Percentiles rank a stretch among this genome's conserved stretches.
Conservation (phyloP, 2,113 vertebrate genomes). For the Geococcyx californianus region DNA sequence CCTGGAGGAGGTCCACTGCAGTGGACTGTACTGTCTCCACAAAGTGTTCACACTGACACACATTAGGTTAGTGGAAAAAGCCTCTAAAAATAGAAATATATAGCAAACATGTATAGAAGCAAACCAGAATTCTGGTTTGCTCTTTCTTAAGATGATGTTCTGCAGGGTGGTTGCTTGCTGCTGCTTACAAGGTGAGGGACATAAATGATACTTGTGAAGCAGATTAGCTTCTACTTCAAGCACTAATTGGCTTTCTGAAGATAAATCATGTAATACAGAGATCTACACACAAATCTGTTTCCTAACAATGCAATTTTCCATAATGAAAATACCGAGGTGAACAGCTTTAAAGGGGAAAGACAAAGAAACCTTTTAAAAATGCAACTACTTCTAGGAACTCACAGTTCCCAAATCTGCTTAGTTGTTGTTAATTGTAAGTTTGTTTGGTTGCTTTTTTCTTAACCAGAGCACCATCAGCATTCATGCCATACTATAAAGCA, state of each 20-base stretch:
- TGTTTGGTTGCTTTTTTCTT: not conserved
- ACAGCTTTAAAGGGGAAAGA: not conserved
- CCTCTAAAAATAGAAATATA: not conserved
- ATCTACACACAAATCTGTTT: not conserved
- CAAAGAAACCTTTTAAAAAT: not conserved
- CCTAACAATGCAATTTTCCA: not conserved
- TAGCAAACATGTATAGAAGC: not conserved
- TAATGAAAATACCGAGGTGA: not conserved
- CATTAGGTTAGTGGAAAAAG: not conserved
- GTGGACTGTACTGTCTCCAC: not conserved
- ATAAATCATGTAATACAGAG: not conserved
- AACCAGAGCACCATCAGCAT: conserved; percentile 26
- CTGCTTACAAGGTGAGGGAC: not conserved
- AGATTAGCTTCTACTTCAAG: not conserved
- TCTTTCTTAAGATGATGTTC: not conserved
- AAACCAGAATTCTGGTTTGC: not conserved
- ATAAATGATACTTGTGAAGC: not conserved
- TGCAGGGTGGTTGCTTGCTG: not conserved
- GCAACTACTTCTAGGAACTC: not conserved
- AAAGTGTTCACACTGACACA: not conserved
- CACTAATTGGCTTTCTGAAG: conserved; percentile 19
- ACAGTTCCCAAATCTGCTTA: not conserved
- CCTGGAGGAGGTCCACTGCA: not conserved
- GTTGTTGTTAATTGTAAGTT: not conserved
- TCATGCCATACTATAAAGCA: not conserved